A percentile compares a stretch with the other conserved stretches of the same genome.
phyloP scores from a whole-genome alignment of 1,140 invertebrate genomes.

The Micrasema minimum region DNA sequence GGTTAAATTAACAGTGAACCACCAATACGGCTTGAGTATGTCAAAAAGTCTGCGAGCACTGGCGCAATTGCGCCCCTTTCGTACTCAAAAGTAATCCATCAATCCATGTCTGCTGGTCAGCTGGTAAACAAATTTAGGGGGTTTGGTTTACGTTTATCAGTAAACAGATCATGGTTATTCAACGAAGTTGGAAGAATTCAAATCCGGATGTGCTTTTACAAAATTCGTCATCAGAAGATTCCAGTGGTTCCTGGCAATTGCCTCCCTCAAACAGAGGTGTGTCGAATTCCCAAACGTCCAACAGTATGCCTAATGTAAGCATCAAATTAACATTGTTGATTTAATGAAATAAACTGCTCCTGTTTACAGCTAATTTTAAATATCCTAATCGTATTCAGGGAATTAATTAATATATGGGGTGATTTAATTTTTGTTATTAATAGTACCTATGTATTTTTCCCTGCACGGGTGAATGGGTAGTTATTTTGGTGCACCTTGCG shows the following conservation, averaged over 20 bases:
- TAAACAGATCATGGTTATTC: conserved; percentile 44
- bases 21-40: not conserved
- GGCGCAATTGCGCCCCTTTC: conserved; percentile 19
- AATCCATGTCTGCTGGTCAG: conserved; percentile 20
- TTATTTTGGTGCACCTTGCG: too few relatives aligned
- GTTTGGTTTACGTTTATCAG: conserved; percentile 12
- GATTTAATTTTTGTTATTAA: too few relatives aligned
- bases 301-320: conserved; percentile 45
- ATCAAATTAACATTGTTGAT: too few relatives aligned
- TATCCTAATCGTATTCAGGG: too few relatives aligned
- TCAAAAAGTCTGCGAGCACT: not conserved
- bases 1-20: not conserved
- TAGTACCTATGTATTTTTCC: too few relatives aligned
- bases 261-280: conserved; percentile 36
- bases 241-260: conserved; percentile 46
- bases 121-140: conserved; percentile 35
- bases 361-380: too few relatives aligned
- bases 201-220: conserved; percentile 43
- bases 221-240: conserved; percentile 47
- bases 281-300: conserved; percentile 35
- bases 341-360: too few relatives aligned
- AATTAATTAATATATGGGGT: too few relatives aligned
- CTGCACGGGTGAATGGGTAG: too few relatives aligned
- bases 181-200: conserved; percentile 42
- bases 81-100: conserved; percentile 11